Conservation (phyloP, 1,140 invertebrate genomes). For the Mylabris phalerata region DNA sequence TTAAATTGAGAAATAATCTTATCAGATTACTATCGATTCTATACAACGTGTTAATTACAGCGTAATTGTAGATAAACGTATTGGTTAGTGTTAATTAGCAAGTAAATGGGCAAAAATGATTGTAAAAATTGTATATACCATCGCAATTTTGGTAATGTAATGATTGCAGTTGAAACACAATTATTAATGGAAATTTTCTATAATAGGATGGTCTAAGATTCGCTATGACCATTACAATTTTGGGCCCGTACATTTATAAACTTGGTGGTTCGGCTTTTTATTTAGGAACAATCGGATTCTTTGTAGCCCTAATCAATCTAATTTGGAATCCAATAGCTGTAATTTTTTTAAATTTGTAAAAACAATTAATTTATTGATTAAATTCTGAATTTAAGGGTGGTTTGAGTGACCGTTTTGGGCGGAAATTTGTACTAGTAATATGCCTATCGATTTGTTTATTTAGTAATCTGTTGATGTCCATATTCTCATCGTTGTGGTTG, state of each 20-base stretch:
- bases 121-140: too few species aligned
- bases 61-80: too few species aligned
- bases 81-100: too few species aligned
- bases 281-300: conserved; percentile 14
- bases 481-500: conserved; percentile 9
- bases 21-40: too few species aligned
- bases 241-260: conserved; percentile 6
- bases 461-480: conserved; percentile 13
- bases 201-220: not conserved
- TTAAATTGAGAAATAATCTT: too few species aligned
- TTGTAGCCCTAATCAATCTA: conserved; percentile 9
- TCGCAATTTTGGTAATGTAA: too few species aligned
- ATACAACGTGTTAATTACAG: too few species aligned
- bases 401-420: conserved; percentile 22
- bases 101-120: too few species aligned
- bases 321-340: conserved; percentile 21
- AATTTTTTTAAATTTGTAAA: not conserved
- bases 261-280: conserved; percentile 12
- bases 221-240: conserved; percentile 6
- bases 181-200: too few species aligned
- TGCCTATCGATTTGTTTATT: conserved; percentile 12
- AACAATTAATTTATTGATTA: not conserved
- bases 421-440: conserved; percentile 15
- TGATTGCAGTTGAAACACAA: too few species aligned
- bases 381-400: conserved; percentile 21